Evolutionary conservation across 1,140 invertebrate species (phyloP), one percentile per base, ranked within the genome.

Genomic region (Atta cephalotes): DNA sequence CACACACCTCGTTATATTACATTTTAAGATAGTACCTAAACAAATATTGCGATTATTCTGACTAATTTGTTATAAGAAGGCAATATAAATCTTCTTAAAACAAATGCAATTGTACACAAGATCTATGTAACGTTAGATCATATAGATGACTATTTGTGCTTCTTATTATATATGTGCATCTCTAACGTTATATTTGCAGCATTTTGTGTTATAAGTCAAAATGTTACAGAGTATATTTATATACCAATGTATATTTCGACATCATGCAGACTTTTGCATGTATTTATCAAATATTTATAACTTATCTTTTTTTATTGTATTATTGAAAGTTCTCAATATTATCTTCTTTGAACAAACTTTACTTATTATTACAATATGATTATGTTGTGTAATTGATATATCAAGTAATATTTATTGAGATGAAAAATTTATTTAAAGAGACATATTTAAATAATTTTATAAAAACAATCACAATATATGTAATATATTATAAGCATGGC

Each of bases 1-100:
- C 28, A 28, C 31, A 81, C 21, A 66, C 31, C 49, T 89, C 66
- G n/a, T 72, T 74, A 28, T 88, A 66, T 66, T 66, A 66, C 76
- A 86, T 74, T 74, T 58, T 89, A 89, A 89, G 82, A 78, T 63
- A 86, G 62, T 31, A 68, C 58, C 35, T 45, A 72, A 62, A 58
- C 31, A 58, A 49, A 76, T 65, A 80, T 81, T 76, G 70, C 28
- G 49, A 71, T 60, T 71, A 53, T 81, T 86, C 16, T 65, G 18
- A 62, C n/a, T 62, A 84, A 21, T 65, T 81, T 87, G 58, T 84
- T 68, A 70, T 87, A 28, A 89, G 63, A 87, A 16, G 1, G n/a
- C 6, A 28, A 35, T 39, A 28, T 0, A 12, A 56, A 53, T 66
- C 31, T 53, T 56, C 77, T 70, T 81, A 81, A 79, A 79, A 21